phyloP scores from a whole-genome alignment of 1,140 invertebrate genomes.

The Bilobella aurantiaca region DNA sequence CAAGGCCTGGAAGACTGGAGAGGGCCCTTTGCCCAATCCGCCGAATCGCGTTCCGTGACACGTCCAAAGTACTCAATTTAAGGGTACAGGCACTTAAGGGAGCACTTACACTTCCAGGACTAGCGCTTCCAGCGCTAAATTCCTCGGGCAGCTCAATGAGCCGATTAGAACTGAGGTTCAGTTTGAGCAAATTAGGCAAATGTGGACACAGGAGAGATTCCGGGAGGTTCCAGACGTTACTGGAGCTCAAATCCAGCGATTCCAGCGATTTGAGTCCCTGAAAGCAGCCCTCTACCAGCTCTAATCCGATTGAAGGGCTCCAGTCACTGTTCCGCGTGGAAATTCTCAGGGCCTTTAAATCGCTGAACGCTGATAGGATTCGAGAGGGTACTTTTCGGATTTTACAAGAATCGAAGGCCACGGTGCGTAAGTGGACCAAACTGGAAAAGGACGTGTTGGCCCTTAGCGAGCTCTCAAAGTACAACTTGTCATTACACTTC shows the following conservation, averaged over 20 bases:
- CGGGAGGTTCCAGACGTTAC: constrained; percentile 69
- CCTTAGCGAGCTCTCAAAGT: constrained; percentile 65
- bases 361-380: constrained; percentile 38
- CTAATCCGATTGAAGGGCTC: constrained; percentile 69
- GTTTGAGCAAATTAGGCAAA: constrained; percentile 53
- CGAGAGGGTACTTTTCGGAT: constrained; percentile 55
- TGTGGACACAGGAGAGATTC: constrained; percentile 64
- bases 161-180: constrained; percentile 72
- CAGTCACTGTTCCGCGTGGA: constrained; percentile 78
- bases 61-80: constrained; percentile 39
- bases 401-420: constrained; percentile 67
- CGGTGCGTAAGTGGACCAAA: constrained; percentile 57
- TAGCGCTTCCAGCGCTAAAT: constrained; percentile 35
- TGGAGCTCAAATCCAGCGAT: constrained; percentile 69
- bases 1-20: constrained; percentile 57
- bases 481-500: constrained; percentile 62
- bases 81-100: constrained; percentile 14
- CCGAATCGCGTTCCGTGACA: constrained; percentile 62
- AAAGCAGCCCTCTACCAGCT: constrained; percentile 57
- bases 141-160: constrained; percentile 55
- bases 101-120: constrained; percentile 42
- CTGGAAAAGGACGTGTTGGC: constrained; percentile 57
- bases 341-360: constrained; percentile 59
- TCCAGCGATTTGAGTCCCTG: constrained; percentile 57
- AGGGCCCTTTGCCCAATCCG: constrained; percentile 58